Base-by-base conservation (phyloP, 2,797 vertebrate genomes). In the Manis javanica region DNA sequence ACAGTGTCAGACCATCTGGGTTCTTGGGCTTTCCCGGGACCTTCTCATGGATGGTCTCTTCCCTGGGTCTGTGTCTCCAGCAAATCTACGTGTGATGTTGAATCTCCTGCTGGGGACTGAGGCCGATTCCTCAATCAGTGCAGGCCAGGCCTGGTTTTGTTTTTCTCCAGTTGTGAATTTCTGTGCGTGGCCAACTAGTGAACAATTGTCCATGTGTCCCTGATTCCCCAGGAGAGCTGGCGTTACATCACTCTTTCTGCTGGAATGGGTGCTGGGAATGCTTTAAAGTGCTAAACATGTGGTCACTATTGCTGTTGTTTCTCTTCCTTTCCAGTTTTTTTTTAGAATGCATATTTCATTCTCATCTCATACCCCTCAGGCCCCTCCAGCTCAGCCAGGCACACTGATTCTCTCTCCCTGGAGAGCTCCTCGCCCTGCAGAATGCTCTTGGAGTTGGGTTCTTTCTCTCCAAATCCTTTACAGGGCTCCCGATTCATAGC, bases 101-200 rank as follows among this genome's bases (percentile, higher is more conserved):
- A 2, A 46, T 46, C 11, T 46, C 46, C 46, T 12, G 46, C 46
- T 46, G 46, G 46, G 46, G 46, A 11, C 46, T 46, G 46, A 46
- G 46, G 46, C 11, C 12, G 46, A 46, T 46, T 46, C 46, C 46
- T 46, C 46, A 46, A 46, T 46, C 10, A 10, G 46, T 12, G 11
- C 46, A 46, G 10, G 37, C 74, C 26, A 37, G 74, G 15, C 31
- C 21, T 39, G 49, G 31, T 49, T 75, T 57, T 42, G 4, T 49
- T 39, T 68, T 21, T 24, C 24, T 81, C 23, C 39, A 15, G 0
- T 16, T 69, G 23, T 49, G 42, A 53, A 34, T 37, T 37, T 83
- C 42, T 34, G 1, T 5, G 6, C 1, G 0, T n/a, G 8, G 53
- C 61, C 9, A 31, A 21, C 12, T 53, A 26, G 13, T 21, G 57